Evolutionary conservation across 2,113 vertebrate genomes (phyloP).

Genomic region (Lichenostomus cassidix): DNA sequence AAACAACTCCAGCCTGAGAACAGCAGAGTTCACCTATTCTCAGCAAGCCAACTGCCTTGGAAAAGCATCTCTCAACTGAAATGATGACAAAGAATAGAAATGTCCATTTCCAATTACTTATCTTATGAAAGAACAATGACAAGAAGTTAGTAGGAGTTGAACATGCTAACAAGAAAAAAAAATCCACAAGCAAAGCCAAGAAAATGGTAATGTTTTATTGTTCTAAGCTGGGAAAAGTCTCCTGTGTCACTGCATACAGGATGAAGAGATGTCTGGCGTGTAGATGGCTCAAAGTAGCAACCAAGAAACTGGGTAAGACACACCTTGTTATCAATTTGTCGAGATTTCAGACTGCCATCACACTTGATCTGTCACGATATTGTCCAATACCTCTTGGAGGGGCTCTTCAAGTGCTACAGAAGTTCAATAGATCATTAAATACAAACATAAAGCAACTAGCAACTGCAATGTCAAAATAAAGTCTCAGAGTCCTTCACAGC

Average conservation of each 20-base stretch:
- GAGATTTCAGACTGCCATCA: background rate
- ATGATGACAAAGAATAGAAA: background rate
- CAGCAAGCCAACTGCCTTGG: background rate
- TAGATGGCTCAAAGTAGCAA: background rate
- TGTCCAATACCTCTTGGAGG: background rate
- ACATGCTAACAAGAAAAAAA: background rate
- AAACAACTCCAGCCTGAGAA: background rate
- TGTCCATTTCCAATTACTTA: background rate
- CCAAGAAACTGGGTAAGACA: background rate
- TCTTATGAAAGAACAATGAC: conserved; percentile 15
- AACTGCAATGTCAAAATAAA: background rate
- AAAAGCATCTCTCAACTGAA: background rate
- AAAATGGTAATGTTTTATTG: background rate
- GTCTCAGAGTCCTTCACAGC: background rate
- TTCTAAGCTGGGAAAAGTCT: background rate
- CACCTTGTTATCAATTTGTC: background rate
- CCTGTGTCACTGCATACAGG: background rate
- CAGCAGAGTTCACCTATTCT: background rate
- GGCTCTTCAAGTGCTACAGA: background rate
- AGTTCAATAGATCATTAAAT: background rate
- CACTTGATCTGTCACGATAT: background rate
- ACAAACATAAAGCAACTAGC: background rate
- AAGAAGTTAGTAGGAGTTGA: conserved; percentile 21
- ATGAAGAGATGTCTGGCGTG: background rate
- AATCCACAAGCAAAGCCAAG: background rate